phyloP scores from a whole-genome alignment of 2,888 invertebrate species.

The Clanis bilineata region DNA sequence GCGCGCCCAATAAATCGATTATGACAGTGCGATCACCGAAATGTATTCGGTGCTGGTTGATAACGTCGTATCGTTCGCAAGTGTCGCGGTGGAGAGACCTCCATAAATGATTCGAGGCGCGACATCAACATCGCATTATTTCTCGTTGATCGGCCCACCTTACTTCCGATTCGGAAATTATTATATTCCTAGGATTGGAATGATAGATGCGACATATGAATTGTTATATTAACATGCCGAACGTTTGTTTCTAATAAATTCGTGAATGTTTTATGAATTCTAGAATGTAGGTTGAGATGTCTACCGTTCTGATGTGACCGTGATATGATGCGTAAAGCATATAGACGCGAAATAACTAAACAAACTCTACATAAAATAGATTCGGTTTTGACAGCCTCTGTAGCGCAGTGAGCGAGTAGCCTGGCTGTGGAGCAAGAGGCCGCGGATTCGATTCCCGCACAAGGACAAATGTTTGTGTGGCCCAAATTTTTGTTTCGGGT shows the following conservation, averaged over 20 bases:
- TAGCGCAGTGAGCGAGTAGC: no score
- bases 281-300: conserved; percentile 54
- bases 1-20: conserved; percentile 42
- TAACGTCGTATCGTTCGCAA: conserved; percentile 25
- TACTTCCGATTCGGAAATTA: conserved; percentile 82
- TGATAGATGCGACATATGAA: conserved; percentile 63
- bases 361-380: no score
- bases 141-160: conserved; percentile 73
- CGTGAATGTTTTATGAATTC: conserved; percentile 60
- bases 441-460: no score
- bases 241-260: conserved; percentile 57
- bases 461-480: no score
- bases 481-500: no score
- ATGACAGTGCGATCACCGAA: conserved; percentile 48
- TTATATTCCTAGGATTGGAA: conserved; percentile 71
- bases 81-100: conserved; percentile 48
- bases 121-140: conserved; percentile 76
- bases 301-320: conserved; percentile 30
- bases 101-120: conserved; percentile 77
- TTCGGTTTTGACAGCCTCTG: no score
- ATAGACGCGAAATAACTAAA: background rate
- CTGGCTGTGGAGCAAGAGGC: no score
- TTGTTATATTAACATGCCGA: conserved; percentile 60
- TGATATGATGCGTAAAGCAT: conserved; percentile 5
- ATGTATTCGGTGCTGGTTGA: conserved; percentile 47